Evolutionary conservation across 1,140 invertebrate species (phyloP), one percentile per base, ranked within the genome.

Genomic region (Habropoda laboriosa): DNA sequence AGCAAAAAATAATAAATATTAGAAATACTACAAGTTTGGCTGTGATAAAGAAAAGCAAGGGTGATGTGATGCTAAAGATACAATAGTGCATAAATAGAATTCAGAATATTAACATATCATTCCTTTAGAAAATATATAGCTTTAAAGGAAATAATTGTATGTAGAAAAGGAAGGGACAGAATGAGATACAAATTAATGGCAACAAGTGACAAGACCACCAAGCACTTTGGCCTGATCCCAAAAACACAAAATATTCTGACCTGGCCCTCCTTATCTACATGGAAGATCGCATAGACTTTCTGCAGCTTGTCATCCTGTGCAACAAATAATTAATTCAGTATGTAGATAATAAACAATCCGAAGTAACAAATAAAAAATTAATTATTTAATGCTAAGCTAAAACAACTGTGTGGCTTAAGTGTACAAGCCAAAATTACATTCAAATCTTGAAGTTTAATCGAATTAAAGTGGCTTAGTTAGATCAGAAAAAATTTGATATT

Each of bases 211-310:
- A 66, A 87, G 81, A 85, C 78, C 53, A 76, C 24, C 73, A 82
- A 83, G 75, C 64, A 10, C 53, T 83, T 77, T 74, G 80, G 66
- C 72, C 66, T 82, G 51, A 86, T 84, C 79, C 85, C 82, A 87
- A 89, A 84, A 89, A 89, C 89, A 71, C 81, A 85, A 91, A 91
- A 89, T 85, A 88, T 86, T 93, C 94, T 94, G 94, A 95, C 95
- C 95, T 95, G 94, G 85, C 94, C 94, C 86, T 95, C 93, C 93
- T 95, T 94, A 93, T 95, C 94, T 94, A 95, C 93, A 94, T 94
- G 95, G 93, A 95, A 93, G 85, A 95, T 94, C 82, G 94, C 94
- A 92, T 94, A 93, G 88, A 95, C 91, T 93, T 95, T 94, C 92
- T 94, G 94, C 89, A 86, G 88, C 91, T 95, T 94, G 86, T 94